Base-by-base conservation (phyloP, 2,888 invertebrate genomes). In the Temnothorax rugatulus region DNA sequence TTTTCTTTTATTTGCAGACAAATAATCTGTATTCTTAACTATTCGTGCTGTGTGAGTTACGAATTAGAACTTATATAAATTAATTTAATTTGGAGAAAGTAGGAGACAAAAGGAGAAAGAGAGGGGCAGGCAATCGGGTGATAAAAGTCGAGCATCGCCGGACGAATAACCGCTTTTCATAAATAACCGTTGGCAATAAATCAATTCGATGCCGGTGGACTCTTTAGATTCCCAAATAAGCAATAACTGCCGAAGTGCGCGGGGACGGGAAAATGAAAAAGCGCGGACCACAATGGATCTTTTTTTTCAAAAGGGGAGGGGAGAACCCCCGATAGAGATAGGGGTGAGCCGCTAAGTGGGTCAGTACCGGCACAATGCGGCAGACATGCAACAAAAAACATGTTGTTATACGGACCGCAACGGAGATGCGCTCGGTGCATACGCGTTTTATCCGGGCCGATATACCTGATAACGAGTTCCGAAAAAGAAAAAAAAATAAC, bases 391-490 rank as follows among this genome's bases (percentile, higher is more conserved):
- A 84, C 86, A 89, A 84, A 88, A 77, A 87, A 84, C 87, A 83
- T 82, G 87, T 89, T 89, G 90, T 90, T 90, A 87, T 73, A 66
- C 73, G 63, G 85, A 89, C 85, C 83, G 34, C 69, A 81, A 82
- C 82, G 79, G 85, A 86, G 82, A 88, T 87, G 85, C 61, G 77
- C 69, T 71, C 64, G 73, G 63, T 79, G 76, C 47, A 75, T 68
- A 57, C 25, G 77, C 79, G 79, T 68, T 83, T 75, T 64, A 74
- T 82, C 59, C 64, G 84, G 41, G 57, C 34, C 86, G 82, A 84
- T 86, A 87, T 77, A 85, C 81, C 84, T 83, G 86, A 87, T 86
- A 85, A 90, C 89, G 88, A 88, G 86, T 86, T 64, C 74, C 82
- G 83, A 87, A 85, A 89, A 89, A 73, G 86, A 2, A 59, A 25